A percentile compares a stretch with the other conserved stretches of the same genome.
Evolutionary conservation across 1,140 invertebrate genomes (phyloP).

Genomic region (Drosophila fuyamai): DNA sequence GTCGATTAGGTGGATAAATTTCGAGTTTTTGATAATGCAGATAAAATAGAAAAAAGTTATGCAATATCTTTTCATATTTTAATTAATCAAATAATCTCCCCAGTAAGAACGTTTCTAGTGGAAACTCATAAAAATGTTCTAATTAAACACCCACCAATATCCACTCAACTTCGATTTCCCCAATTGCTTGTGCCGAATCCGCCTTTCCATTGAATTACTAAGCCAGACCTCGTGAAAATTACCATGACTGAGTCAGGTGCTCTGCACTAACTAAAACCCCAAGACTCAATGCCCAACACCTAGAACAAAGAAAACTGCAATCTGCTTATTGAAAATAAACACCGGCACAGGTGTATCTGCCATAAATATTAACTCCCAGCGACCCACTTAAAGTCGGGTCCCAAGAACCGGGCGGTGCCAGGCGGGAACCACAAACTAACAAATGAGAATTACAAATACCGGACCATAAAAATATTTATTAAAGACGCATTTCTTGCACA

Average conservation of each 20-base stretch:
- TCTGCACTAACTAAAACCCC: conserved; percentile 18
- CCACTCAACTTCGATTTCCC: conserved; percentile 9
- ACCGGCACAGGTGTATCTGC: conserved; percentile 52
- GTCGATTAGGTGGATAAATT: no score
- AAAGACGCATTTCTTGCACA: conserved; percentile 77
- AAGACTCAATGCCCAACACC: conserved; percentile 7
- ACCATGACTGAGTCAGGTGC: conserved; percentile 29
- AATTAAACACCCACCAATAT: background rate
- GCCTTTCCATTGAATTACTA: background rate
- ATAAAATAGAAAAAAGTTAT: no score
- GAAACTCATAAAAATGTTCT: background rate
- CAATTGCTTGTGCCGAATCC: background rate
- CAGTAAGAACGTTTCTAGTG: conserved; percentile 3
- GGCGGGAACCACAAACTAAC: conserved; percentile 22
- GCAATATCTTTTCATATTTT: no score
- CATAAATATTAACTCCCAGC: conserved; percentile 49
- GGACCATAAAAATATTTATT: conserved; percentile 60
- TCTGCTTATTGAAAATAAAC: conserved; percentile 28
- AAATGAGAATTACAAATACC: conserved; percentile 35
- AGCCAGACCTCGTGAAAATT: conserved; percentile 26
- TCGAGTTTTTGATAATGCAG: no score
- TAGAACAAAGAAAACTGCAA: conserved; percentile 38
- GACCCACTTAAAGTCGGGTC: conserved; percentile 55
- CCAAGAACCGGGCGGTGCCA: conserved; percentile 25
- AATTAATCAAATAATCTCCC: background rate